Evolutionary conservation across 1,140 invertebrate genomes (phyloP), one percentile per base, ranked within the genome.

Genomic region (Brachionus rubens): DNA sequence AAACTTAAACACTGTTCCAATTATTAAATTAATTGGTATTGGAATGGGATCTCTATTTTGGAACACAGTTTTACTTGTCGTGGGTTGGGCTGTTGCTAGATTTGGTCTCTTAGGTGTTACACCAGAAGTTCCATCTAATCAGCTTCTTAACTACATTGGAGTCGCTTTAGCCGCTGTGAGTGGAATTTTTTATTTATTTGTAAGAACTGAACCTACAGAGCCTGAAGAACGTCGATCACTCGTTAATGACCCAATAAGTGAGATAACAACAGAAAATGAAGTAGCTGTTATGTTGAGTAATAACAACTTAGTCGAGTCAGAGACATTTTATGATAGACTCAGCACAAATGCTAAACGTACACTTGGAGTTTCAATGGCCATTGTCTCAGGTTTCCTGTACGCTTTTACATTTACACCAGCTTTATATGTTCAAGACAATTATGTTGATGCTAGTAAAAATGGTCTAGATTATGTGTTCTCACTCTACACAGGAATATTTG

Each of bases 381-480:
- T 84, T 1, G 26, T 82, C 28, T 83, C 85, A 52, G 85, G 85
- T 4, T n/a, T 83, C 4, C 79, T 85, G 6, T 86, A 85, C 78
- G 85, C 84, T 21, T 54, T 83, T n/a, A 80, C 79, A 19, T 86
- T 86, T 77, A 80, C 81, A 26, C 84, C 85, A 5, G 79, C 83
- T 21, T 81, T 84, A 43, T 84, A 85, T 75, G 79, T 84, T 0
- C 82, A 86, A 78, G 82, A 86, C 59, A 80, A 83, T 54, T 65
- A 77, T 41, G 19, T 43, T 4, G 7, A 59, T 75, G 36, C 78
- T 9, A 75, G 78, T 16, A 77, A 79, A 54, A 76, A 79, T 82
- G 86, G 78, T 67, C 77, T 87, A 33, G 83, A 85, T 72, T 86
- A 86, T 78, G 84, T 85, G 6, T 86, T 86, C 80, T 81, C 84